phyloP scores from a whole-genome alignment of 1,140 invertebrate species.

The Anagrus nilaparvatae region DNA sequence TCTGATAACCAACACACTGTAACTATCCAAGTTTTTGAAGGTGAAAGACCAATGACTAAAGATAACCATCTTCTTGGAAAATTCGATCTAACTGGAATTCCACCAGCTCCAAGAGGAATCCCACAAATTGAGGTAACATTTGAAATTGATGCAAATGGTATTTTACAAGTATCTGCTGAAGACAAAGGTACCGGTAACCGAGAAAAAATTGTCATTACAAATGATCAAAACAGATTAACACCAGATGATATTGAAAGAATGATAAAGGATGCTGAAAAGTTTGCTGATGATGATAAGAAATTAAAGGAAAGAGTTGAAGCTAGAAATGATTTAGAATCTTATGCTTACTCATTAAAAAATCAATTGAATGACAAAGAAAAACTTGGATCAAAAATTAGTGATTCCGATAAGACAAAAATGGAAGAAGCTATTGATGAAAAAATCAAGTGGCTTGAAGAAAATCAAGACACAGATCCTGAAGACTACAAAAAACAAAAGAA shows the following conservation, averaged over 20 bases:
- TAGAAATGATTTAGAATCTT: constrained; percentile 91
- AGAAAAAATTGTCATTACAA: constrained; percentile 98
- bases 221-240: constrained; percentile 92
- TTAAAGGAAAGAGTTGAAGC: constrained; percentile 94
- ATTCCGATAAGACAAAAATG: constrained; percentile 91
- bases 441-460: constrained; percentile 97
- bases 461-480: constrained; percentile 87
- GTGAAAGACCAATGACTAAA: constrained; percentile 98
- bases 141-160: constrained; percentile 98
- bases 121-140: constrained; percentile 99
- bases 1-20: constrained; percentile 99
- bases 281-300: constrained; percentile 97
- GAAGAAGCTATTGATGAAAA: constrained; percentile 92
- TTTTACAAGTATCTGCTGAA: constrained; percentile 91
- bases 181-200: constrained; percentile 98
- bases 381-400: constrained; percentile 80
- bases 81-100: constrained; percentile 97
- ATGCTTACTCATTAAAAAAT: constrained; percentile 96
- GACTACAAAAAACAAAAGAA: constrained; percentile 97
- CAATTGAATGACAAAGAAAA: constrained; percentile 97
- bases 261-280: constrained; percentile 98
- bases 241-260: constrained; percentile 98
- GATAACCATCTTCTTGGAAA: constrained; percentile 97
- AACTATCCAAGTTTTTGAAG: constrained; percentile 95
- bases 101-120: constrained; percentile 92